Percentiles rank a stretch among this genome's conserved stretches.
Evolutionary conservation across 2,797 vertebrate genomes (phyloP).

Genomic region (Hippocampus kuda): DNA sequence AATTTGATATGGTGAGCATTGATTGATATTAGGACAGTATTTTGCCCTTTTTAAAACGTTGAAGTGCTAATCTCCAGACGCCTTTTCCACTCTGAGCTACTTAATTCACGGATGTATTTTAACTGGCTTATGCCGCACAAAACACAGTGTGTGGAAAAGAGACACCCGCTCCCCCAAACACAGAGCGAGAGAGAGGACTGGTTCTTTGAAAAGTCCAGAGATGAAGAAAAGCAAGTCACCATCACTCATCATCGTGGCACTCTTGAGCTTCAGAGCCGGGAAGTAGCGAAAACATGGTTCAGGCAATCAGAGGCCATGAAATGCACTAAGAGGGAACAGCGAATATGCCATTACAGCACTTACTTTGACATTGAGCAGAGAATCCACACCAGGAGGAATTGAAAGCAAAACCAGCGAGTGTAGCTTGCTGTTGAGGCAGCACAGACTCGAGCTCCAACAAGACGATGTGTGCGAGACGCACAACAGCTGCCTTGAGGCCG

Average conservation of each 20-base stretch:
- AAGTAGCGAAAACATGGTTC: constrained; percentile 44
- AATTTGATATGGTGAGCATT: background rate
- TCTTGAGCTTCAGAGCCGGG: constrained; percentile 45
- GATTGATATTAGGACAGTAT: background rate
- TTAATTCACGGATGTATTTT: background rate
- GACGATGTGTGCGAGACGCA: constrained; percentile 46
- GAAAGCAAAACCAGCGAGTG: constrained; percentile 30
- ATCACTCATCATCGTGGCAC: constrained; percentile 58
- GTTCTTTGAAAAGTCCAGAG: constrained; percentile 54
- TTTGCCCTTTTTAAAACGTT: background rate
- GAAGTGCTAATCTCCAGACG: background rate
- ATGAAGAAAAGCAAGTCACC: constrained; percentile 58
- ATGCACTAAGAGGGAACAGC: constrained; percentile 44
- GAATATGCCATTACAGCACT: constrained; percentile 42
- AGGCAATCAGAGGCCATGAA: constrained; percentile 52
- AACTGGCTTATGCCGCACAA: constrained; percentile 33
- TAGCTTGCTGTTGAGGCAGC: constrained; percentile 29
- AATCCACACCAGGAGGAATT: constrained; percentile 39
- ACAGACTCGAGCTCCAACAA: constrained; percentile 26
- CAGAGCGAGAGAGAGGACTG: constrained; percentile 22
- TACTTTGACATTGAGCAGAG: constrained; percentile 53
- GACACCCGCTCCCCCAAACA: constrained; percentile 13
- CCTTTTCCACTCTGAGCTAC: background rate
- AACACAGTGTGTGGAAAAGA: constrained; percentile 34
- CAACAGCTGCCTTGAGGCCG: constrained; percentile 31